Conservation (phyloP, 2,888 invertebrate genomes). For the Amphimallon solstitiale region DNA sequence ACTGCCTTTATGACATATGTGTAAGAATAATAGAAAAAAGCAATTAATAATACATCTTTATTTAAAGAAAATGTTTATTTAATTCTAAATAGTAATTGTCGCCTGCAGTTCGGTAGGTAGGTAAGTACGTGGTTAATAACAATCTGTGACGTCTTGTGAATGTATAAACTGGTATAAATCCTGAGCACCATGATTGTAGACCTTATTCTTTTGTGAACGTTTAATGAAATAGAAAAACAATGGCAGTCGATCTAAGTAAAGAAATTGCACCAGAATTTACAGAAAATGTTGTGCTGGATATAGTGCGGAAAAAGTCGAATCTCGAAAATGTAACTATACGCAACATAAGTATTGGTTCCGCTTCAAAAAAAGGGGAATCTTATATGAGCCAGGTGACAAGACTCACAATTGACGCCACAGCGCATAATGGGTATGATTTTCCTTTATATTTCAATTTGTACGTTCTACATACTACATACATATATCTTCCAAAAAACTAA, state of each 20-base stretch:
- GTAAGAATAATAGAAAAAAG: too few species aligned
- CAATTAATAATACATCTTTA: too few species aligned
- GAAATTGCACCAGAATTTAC: conserved; percentile 43
- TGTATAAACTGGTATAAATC: too few species aligned
- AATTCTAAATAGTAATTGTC: too few species aligned
- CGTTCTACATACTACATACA: too few species aligned
- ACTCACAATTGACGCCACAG: conserved; percentile 67
- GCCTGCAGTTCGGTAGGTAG: too few species aligned
- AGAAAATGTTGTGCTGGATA: conserved; percentile 47
- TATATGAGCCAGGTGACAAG: conserved; percentile 74
- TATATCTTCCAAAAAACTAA: too few species aligned
- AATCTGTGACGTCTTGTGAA: too few species aligned
- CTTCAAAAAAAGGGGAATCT: conserved; percentile 72
- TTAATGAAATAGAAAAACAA: not conserved
- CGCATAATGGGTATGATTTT: conserved; percentile 50
- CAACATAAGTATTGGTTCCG: conserved; percentile 64
- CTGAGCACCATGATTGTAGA: not conserved
- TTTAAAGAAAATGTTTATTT: too few species aligned
- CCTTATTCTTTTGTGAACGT: not conserved
- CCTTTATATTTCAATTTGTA: too few species aligned
- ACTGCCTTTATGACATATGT: too few species aligned
- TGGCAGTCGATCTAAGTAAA: conserved; percentile 2
- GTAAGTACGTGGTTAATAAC: too few species aligned
- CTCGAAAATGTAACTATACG: conserved; percentile 53
- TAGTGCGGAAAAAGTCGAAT: conserved; percentile 47